phyloP scores from a whole-genome alignment of 2,797 vertebrate species.

The Myiothlypis chrysogaster region DNA sequence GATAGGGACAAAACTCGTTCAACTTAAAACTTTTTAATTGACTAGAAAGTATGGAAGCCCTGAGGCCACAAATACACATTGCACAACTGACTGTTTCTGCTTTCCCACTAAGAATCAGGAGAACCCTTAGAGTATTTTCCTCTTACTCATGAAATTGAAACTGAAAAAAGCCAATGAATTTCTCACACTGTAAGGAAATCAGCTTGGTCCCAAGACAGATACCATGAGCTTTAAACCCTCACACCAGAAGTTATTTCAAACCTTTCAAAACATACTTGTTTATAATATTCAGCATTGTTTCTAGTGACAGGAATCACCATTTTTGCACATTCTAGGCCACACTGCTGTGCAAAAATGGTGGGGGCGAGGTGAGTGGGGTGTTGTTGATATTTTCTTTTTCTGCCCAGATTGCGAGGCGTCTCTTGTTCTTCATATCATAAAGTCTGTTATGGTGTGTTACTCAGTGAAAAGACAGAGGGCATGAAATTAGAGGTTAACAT shows the following conservation, averaged over 20 bases:
- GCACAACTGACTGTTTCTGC: slow-evolving; percentile 6
- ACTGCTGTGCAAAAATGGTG: neutral
- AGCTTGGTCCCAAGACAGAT: slow-evolving; percentile 41
- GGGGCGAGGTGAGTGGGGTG: fast-evolving
- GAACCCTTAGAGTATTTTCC: slow-evolving; percentile 27
- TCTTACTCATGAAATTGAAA: slow-evolving; percentile 46
- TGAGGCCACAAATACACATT: slow-evolving; percentile 17
- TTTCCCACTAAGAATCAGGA: slow-evolving; percentile 24
- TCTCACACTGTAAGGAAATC: slow-evolving; percentile 55
- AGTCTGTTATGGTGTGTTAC: slow-evolving; percentile 2
- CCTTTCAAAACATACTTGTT: slow-evolving; percentile 17
- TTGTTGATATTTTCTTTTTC: neutral
- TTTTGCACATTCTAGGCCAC: neutral
- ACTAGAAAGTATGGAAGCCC: slow-evolving; percentile 41
- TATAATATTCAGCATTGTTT: slow-evolving; percentile 15
- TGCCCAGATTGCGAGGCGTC: neutral
- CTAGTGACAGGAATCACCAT: neutral
- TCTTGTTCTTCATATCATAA: slow-evolving; percentile 19
- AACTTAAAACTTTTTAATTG: slow-evolving; percentile 57
- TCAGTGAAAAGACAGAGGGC: slow-evolving; percentile 16
- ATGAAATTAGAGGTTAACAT: slow-evolving; percentile 31
- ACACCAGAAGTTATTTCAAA: slow-evolving; percentile 16
- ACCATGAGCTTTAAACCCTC: neutral
- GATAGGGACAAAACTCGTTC: slow-evolving; percentile 2
- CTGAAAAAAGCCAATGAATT: slow-evolving; percentile 43